Conservation (phyloP, 2,888 invertebrate genomes). For the Lepidochitona cinerea region DNA sequence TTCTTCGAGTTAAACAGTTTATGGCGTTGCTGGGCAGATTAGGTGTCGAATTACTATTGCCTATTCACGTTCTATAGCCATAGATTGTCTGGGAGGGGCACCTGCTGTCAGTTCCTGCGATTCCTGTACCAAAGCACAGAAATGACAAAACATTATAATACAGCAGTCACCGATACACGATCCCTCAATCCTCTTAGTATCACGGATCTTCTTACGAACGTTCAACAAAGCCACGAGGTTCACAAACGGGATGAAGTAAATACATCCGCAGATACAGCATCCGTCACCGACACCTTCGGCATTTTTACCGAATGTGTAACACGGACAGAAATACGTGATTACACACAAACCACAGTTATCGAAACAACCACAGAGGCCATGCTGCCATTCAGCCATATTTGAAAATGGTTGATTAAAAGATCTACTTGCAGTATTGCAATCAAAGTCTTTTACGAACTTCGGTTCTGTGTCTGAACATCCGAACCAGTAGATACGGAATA, state of each 20-base stretch:
- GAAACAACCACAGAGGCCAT: constrained; percentile 38
- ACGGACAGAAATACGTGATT: constrained; percentile 38
- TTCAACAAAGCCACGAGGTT: constrained; percentile 37
- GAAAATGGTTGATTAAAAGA: too few species aligned
- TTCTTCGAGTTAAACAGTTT: too few species aligned
- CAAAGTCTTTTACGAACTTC: too few species aligned
- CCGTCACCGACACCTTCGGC: constrained; percentile 53
- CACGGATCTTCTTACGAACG: constrained; percentile 44
- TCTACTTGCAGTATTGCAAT: too few species aligned
- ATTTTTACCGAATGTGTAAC: constrained; percentile 49
- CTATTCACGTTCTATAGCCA: constrained; percentile 17
- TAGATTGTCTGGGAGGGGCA: constrained; percentile 12
- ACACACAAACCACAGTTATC: constrained; percentile 39
- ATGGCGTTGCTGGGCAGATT: too few species aligned
- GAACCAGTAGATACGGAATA: too few species aligned
- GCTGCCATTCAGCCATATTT: constrained; percentile 25
- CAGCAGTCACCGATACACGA: constrained; percentile 39
- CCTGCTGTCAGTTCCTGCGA: constrained; percentile 44
- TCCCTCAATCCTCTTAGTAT: constrained; percentile 41
- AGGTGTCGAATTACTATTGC: too few species aligned
- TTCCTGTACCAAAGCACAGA: constrained; percentile 49
- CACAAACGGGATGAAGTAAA: constrained; percentile 40
- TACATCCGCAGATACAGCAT: constrained; percentile 47
- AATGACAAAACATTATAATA: constrained; percentile 38
- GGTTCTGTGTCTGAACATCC: too few species aligned